Percentiles rank a stretch among this genome's conserved stretches.
Evolutionary conservation across 2,888 invertebrate species (phyloP).

Genomic region (Spodoptera exigua): DNA sequence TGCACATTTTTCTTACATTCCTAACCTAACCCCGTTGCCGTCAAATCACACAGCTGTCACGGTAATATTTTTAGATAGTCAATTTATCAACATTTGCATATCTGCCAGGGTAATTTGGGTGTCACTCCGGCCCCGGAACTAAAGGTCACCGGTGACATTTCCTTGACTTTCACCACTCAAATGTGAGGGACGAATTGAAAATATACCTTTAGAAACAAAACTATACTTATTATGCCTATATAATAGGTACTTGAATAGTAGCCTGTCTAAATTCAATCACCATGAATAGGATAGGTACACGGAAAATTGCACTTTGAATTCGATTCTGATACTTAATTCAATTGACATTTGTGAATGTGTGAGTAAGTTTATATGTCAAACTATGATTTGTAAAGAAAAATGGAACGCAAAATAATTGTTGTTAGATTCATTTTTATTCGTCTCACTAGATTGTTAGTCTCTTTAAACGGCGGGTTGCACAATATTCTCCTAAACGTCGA

Average conservation of each 20-base stretch:
- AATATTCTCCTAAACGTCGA: no score
- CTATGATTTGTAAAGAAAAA: neutral
- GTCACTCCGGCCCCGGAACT: conserved; percentile 34
- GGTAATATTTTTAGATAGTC: conserved; percentile 59
- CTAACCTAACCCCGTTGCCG: conserved; percentile 12
- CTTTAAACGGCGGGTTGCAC: no score
- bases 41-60: conserved; percentile 39
- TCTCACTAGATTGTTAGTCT: no score
- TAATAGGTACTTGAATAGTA: conserved; percentile 23
- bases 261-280: conserved; percentile 52
- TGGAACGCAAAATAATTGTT: neutral
- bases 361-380: conserved; percentile 3
- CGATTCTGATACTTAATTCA: conserved; percentile 4
- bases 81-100: conserved; percentile 76
- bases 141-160: conserved; percentile 72
- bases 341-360: conserved; percentile 12
- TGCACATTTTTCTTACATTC: no score
- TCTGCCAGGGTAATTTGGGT: conserved; percentile 65
- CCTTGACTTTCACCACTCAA: conserved; percentile 75
- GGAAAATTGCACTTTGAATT: conserved; percentile 29
- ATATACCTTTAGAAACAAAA: conserved; percentile 44
- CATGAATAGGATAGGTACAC: conserved; percentile 47
- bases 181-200: conserved; percentile 66
- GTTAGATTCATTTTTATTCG: neutral
- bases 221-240: no score